phyloP scores from a whole-genome alignment of 1,140 invertebrate species.

The Lutraria rhynchaena region DNA sequence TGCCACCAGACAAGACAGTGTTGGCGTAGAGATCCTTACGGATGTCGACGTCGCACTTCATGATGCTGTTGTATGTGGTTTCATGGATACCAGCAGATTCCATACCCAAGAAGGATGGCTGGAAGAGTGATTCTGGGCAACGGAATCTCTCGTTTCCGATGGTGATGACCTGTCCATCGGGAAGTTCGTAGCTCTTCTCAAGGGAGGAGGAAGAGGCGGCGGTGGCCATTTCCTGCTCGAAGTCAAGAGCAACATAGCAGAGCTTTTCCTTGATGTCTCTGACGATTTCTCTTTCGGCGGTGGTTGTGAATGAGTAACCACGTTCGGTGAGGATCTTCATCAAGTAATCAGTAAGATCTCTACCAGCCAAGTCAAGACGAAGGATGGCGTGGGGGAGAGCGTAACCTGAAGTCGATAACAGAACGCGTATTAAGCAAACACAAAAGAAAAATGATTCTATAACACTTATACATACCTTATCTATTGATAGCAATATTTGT shows the following conservation, averaged over 20 bases:
- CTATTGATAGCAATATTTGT: too few relatives aligned
- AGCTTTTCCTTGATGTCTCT: constrained; percentile 94
- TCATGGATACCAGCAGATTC: constrained; percentile 82
- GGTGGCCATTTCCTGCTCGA: constrained; percentile 94
- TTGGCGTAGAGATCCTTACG: constrained; percentile 96
- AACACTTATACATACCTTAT: too few relatives aligned
- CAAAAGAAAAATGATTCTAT: too few relatives aligned
- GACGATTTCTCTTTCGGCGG: constrained; percentile 96
- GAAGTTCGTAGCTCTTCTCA: constrained; percentile 82
- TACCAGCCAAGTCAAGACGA: constrained; percentile 95
- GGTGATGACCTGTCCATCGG: constrained; percentile 82
- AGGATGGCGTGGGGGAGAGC: constrained; percentile 91
- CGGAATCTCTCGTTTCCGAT: constrained; percentile 82
- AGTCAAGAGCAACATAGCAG: constrained; percentile 94
- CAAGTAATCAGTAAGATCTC: constrained; percentile 96
- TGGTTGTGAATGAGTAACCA: constrained; percentile 98
- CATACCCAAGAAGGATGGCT: constrained; percentile 86
- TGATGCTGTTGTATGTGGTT: constrained; percentile 95
- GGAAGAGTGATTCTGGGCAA: constrained; percentile 83
- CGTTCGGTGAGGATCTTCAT: constrained; percentile 98
- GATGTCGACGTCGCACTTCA: constrained; percentile 88
- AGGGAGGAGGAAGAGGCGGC: constrained; percentile 86
- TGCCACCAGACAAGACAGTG: constrained; percentile 96
- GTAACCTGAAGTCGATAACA: constrained; percentile 82
- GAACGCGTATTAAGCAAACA: too few relatives aligned